These are phyloP conservation scores for Grapholita molesta DNA, from an alignment of 1,140 invertebrate species.

Conservation along the genomic window DNA sequence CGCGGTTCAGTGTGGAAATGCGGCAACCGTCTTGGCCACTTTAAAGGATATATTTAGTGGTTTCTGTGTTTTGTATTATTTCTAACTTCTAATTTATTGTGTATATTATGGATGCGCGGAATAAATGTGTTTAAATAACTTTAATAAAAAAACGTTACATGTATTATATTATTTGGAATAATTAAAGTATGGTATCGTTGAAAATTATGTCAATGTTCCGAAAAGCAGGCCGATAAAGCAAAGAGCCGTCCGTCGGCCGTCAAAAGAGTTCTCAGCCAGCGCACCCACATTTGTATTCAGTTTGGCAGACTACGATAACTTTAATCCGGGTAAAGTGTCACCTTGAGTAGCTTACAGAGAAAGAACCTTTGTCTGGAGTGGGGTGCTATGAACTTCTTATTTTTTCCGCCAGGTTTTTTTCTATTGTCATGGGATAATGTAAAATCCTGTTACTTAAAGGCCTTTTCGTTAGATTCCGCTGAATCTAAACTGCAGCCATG, in stretches of 20 bases:
- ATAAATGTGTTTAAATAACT: too few species aligned
- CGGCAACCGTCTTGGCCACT: too few species aligned
- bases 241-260: constrained; percentile 27
- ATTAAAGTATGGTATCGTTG: background rate
- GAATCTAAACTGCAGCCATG: constrained; percentile 46
- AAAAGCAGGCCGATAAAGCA: constrained; percentile 30
- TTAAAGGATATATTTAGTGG: too few species aligned
- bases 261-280: background rate
- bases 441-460: constrained; percentile 51
- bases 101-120: too few species aligned
- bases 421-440: constrained; percentile 52
- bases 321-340: constrained; percentile 76
- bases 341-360: constrained; percentile 70
- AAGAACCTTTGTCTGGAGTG: constrained; percentile 66
- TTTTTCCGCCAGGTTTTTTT: constrained; percentile 58
- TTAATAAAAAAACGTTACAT: too few species aligned
- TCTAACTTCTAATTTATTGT: too few species aligned
- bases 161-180: background rate
- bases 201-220: background rate
- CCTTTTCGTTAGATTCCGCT: constrained; percentile 44
- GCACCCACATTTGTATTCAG: constrained; percentile 71
- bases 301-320: constrained; percentile 71
- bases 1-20: too few species aligned
- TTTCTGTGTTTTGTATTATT: too few species aligned
- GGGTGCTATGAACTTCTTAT: constrained; percentile 59